Evolutionary conservation across 2,888 invertebrate species (phyloP), one percentile per base, ranked within the genome.

Genomic region (Parelbella ahira): DNA sequence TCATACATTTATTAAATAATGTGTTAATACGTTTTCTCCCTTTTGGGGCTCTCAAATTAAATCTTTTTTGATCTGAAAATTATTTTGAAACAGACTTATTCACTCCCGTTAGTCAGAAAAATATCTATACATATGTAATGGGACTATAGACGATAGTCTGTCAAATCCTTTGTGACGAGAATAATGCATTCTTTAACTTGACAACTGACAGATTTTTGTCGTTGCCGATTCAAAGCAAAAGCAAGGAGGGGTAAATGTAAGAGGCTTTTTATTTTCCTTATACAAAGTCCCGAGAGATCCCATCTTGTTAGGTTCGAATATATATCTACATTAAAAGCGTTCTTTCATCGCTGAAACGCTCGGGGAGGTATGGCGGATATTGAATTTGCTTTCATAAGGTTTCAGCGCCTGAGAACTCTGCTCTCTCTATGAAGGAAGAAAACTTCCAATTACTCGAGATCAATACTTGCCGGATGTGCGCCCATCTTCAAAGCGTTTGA

Each of bases 381-480:
- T 34, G 34, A 42, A 36, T 42, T 34, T 42, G 42, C 34, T 42
- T 33, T 29, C 18, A 28, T 23, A 42, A 34, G 28, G 28, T 21
- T 42, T 42, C 42, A 18, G 28, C 27, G 24, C 13, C 41, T 21
- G 27, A 10, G 15, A 41, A 42, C 15, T 34, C 33, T 33, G 25
- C 33, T 27, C 41, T 15, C 20, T 19, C 11, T 15, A 2, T 33
- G 25, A 13, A 33, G 33, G 27, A 41, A 28, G 41, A 41, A 34
- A 41, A 34, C 28, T 41, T 41, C 24, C 41, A 41, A 41, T 41
- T 41, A 41, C 33, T 33, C 33, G 21, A 13, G 34, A 42, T 42
- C 41, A 34, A 36, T 42, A 36, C 23, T 28, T 23, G 28, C 28
- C 34, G 42, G 42, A 42, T 29, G 42, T 28, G 27, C 23, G 34